Base-by-base conservation (phyloP, 2,888 invertebrate species). In the Drosophila prostipennis region DNA sequence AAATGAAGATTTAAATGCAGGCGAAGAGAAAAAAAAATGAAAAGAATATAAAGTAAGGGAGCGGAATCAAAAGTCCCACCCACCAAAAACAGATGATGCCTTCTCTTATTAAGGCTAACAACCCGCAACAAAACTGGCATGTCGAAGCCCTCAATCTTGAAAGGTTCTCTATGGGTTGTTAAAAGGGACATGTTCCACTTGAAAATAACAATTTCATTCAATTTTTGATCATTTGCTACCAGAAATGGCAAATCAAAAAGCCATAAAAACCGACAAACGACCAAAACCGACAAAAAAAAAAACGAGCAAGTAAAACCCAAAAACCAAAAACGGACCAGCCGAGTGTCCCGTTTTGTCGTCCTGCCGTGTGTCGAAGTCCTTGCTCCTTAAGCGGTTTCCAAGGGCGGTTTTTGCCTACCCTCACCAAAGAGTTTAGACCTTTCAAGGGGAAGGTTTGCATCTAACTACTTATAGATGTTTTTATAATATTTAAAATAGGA, bases 181-280 rank as follows among this genome's bases (percentile, higher is more conserved):
- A 84, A 77, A 77, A 81, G 77, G 86, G 89, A 85, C 85, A 89
- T 89, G 89, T 89, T 85, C 85, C 85, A 85, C 85, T 85, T 87
- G 80, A 85, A 79, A 86, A 85, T 85, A 89, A 89, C 85, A 89
- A 89, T 85, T 85, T 89, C 83, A 85, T 85, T 85, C 85, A 85
- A 85, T 85, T 89, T 85, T 89, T 87, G 89, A 87, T 87, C 89
- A 89, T 87, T 89, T 89, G 87, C 89, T 79, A 88, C 85, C 85
- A 84, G 87, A 89, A 89, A 87, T 87, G 87, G 87, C 87, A 89
- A 87, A 87, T 87, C 87, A 87, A 87, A 87, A 87, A 78, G 87
- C 89, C 77, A 89, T 87, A 89, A 87, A 87, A 87, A 70, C 87
- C 84, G 72, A 74, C 80, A 74, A 86, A 67, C 65, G 65, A 67